Conservation (phyloP, 2,797 vertebrate genomes). For the Acanthiza pusilla region DNA sequence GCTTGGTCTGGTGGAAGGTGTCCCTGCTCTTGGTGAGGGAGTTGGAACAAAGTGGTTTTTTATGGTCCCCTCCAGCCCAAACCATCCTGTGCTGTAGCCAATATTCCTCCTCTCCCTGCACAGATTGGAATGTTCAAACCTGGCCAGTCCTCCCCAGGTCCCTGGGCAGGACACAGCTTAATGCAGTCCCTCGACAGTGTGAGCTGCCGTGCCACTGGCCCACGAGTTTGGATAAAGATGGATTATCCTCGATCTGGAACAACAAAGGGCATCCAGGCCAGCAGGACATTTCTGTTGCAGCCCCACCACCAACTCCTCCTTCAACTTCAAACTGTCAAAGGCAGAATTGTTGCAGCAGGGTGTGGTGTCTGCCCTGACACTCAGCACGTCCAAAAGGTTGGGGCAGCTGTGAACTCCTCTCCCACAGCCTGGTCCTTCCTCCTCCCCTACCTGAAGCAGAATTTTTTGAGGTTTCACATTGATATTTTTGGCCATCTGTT, state of each 20-base stretch:
- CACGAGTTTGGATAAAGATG: not conserved
- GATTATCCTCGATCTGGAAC: not conserved
- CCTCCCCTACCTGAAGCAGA: not conserved
- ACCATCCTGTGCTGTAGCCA: not conserved
- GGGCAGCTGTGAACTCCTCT: not conserved
- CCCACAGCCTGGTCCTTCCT: not conserved
- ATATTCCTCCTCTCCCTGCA: not conserved
- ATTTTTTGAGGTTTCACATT: not conserved
- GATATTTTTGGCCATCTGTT: not conserved
- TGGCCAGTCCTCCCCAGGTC: not conserved
- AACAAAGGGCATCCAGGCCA: not conserved
- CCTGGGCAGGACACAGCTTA: not conserved
- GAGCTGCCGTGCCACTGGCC: not conserved
- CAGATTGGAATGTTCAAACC: not conserved
- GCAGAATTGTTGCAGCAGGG: not conserved
- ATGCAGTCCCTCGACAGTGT: rapidly evolving
- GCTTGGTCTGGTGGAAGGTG: not conserved
- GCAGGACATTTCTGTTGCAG: not conserved
- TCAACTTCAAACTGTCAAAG: not conserved
- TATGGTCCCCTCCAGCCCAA: not conserved
- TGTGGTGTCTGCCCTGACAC: not conserved
- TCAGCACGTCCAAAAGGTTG: not conserved
- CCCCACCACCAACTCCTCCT: not conserved
- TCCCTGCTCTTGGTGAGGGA: not conserved
- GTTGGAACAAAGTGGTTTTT: not conserved